phyloP scores from a whole-genome alignment of 53 echinoderm and acorn worm species.

The Echinarachnius parma region DNA sequence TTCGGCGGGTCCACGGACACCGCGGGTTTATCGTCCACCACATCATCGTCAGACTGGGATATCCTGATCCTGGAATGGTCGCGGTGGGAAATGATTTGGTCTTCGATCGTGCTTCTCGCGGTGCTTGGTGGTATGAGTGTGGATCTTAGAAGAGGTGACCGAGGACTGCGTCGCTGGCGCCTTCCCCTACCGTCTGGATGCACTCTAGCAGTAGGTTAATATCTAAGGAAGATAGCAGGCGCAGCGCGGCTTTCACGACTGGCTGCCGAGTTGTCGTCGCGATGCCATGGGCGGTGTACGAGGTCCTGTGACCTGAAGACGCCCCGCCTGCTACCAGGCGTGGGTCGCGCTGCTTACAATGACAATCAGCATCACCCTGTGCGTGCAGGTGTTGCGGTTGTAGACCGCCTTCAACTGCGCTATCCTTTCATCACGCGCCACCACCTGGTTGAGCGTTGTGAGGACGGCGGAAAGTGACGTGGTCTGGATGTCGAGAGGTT shows the following conservation, averaged over 20 bases:
- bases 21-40: not conserved
- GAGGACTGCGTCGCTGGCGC: conserved; percentile 11
- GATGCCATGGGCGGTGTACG: conserved; percentile 37
- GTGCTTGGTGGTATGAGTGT: conserved; percentile 13
- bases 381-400: conserved; percentile 36
- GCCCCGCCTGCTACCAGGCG: conserved; percentile 27
- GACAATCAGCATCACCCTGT: too few relatives aligned
- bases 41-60: conserved; percentile 32
- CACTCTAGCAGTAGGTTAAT: conserved; percentile 66
- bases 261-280: conserved; percentile 28
- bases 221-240: conserved; percentile 64
- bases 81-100: conserved; percentile 20
- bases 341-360: not conserved
- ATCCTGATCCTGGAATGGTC: conserved; percentile 38
- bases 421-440: conserved; percentile 35
- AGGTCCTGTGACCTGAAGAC: conserved; percentile 37
- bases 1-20: not conserved
- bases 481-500: conserved; percentile 45
- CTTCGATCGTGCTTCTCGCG: conserved; percentile 30
- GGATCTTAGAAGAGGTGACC: conserved; percentile 2
- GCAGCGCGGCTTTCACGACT: conserved; percentile 51
- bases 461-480: conserved; percentile 34
- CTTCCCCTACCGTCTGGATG: conserved; percentile 54
- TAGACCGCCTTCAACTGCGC: conserved; percentile 41
- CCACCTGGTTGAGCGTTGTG: conserved; percentile 35